These are phyloP conservation scores for Lysandra coridon DNA, from an alignment of 2,888 invertebrate species.

Conservation along the genomic window DNA sequence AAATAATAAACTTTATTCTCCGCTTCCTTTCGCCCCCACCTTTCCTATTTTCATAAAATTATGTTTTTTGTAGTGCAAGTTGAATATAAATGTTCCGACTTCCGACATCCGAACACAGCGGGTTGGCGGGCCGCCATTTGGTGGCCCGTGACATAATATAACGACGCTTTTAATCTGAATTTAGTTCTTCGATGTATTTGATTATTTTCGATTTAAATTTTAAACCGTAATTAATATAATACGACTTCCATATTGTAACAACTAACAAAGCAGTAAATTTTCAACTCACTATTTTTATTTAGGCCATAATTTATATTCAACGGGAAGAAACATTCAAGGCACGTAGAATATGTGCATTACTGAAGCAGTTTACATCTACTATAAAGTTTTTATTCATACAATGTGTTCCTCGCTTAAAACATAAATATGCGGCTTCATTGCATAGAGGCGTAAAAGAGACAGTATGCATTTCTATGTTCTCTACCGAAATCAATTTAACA, in stretches of 20 bases:
- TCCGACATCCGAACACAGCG: too few species aligned
- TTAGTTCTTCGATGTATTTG: too few species aligned
- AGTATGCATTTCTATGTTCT: not conserved
- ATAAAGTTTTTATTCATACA: not conserved
- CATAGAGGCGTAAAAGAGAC: not conserved
- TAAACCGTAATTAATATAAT: too few species aligned
- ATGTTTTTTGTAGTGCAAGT: too few species aligned
- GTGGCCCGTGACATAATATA: not conserved
- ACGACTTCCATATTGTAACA: not conserved
- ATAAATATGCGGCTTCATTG: not conserved
- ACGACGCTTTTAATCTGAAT: too few species aligned
- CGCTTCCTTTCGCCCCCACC: too few species aligned
- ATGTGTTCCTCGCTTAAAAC: not conserved
- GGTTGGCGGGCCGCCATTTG: too few species aligned
- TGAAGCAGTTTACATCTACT: not conserved
- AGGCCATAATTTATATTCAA: conserved; percentile 2
- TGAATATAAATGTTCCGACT: too few species aligned
- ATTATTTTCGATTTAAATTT: too few species aligned
- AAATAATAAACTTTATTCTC: too few species aligned
- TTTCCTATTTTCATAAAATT: too few species aligned
- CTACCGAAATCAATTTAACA: not conserved
- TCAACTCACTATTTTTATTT: not conserved
- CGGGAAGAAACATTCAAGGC: not conserved
- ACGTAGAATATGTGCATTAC: not conserved
- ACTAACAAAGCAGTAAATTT: not conserved